A percentile compares a stretch with the other conserved stretches of the same genome.
These are phyloP conservation scores for Tenualosa thibaudeaui DNA, from an alignment of 2,797 vertebrate species.

Conservation along the genomic window DNA sequence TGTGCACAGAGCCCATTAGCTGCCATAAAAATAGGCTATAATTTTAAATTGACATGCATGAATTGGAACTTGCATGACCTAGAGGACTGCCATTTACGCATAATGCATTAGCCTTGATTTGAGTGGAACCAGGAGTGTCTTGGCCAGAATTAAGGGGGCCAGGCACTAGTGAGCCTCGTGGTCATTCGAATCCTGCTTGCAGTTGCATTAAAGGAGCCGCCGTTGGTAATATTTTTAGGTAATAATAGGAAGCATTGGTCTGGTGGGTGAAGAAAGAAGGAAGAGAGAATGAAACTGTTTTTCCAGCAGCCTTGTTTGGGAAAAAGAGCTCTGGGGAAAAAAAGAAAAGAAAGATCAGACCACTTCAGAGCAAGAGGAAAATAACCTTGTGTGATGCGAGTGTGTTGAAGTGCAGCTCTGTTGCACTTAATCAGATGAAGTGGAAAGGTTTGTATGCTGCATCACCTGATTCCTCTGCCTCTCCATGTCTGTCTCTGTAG, in stretches of 20 bases:
- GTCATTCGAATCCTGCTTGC: background rate
- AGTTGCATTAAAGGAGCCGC: background rate
- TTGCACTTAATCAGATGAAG: background rate
- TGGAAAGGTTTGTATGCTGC: background rate
- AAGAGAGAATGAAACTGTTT: background rate
- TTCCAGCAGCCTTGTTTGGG: background rate
- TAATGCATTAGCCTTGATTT: no score
- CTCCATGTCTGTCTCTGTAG: constrained; percentile 65
- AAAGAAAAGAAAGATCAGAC: background rate
- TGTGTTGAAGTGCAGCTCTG: background rate
- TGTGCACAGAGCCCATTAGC: no score
- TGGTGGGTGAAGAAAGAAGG: background rate
- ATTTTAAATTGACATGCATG: no score
- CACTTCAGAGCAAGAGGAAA: background rate
- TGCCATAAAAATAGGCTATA: no score
- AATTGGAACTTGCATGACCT: no score
- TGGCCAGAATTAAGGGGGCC: no score
- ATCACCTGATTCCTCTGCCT: background rate
- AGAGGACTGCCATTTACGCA: no score
- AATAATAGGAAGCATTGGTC: background rate
- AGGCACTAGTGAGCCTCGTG: no score
- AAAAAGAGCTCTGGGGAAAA: background rate
- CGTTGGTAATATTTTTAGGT: background rate
- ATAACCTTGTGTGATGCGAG: background rate
- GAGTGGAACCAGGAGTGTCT: no score